Percentiles rank a stretch among this genome's conserved stretches.
Conservation (phyloP, 2,888 invertebrate genomes). For the Limnephilus auricula region DNA sequence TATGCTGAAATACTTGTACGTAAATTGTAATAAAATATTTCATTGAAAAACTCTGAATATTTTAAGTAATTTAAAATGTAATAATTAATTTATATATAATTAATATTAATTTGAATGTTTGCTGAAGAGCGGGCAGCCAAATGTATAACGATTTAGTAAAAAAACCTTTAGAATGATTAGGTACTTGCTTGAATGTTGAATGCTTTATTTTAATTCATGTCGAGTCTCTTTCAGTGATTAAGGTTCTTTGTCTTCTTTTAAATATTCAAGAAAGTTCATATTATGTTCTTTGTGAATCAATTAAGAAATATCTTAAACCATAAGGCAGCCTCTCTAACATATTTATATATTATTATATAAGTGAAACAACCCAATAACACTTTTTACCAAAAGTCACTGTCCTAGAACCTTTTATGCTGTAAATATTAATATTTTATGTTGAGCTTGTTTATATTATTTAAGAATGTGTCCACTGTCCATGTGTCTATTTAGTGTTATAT, state of each 20-base stretch:
- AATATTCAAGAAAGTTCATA: neutral
- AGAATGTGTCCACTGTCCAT: neutral
- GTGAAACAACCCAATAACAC: neutral
- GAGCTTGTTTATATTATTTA: conserved; percentile 2
- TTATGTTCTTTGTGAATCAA: neutral
- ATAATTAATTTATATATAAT: neutral
- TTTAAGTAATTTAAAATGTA: neutral
- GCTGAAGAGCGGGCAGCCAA: neutral
- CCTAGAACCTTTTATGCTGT: neutral
- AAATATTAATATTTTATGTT: neutral
- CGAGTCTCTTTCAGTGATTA: neutral
- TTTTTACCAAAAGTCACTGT: neutral
- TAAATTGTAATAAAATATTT: neutral
- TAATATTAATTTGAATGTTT: neutral
- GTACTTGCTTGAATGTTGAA: neutral
- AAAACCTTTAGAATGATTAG: neutral
- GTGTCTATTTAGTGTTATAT: neutral
- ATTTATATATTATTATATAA: neutral
- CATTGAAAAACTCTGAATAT: too few species aligned
- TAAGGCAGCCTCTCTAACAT: neutral
- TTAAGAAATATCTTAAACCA: neutral
- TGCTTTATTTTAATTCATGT: neutral
- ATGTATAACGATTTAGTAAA: neutral
- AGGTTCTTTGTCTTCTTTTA: neutral
- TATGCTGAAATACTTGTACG: neutral